Percentiles rank a stretch among this genome's conserved stretches.
phyloP scores from a whole-genome alignment of 2,888 invertebrate genomes.

The Caenorhabditis doughertyi region DNA sequence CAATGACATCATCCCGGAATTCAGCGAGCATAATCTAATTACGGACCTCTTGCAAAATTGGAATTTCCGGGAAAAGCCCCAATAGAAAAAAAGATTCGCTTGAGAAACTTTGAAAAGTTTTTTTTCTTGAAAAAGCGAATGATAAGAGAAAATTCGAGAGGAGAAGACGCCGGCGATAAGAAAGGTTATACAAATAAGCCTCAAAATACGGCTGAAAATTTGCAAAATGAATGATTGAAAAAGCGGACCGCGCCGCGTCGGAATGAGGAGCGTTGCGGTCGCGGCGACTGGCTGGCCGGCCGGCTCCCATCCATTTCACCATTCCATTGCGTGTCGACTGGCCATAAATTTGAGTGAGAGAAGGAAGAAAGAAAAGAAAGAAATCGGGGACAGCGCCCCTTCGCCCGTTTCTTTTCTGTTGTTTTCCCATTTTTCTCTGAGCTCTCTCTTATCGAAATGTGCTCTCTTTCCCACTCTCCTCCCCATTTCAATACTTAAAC shows the following conservation, averaged over 20 bases:
- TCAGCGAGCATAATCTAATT: conserved; percentile 29
- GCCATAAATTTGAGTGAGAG: conserved; percentile 47
- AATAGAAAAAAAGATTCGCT: neutral
- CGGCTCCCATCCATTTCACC: conserved; percentile 30
- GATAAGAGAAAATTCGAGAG: conserved; percentile 3
- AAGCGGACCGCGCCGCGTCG: conserved; percentile 6
- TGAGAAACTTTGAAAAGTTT: conserved; percentile 16
- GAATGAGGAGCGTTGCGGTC: conserved; percentile 6
- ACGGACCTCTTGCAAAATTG: conserved; percentile 1
- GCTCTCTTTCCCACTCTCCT: neutral
- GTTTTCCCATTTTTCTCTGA: neutral
- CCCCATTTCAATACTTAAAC: conserved; percentile 12
- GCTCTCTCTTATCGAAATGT: too few relatives aligned
- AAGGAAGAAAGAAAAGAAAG: conserved; percentile 3
- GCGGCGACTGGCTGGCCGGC: conserved; percentile 3
- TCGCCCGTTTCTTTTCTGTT: neutral
- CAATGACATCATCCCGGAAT: neutral
- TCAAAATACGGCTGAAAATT: neutral
- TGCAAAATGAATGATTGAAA: neutral
- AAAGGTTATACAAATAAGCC: conserved; percentile 14
- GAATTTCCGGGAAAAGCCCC: neutral
- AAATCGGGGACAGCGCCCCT: conserved; percentile 2
- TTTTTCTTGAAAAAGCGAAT: too few relatives aligned
- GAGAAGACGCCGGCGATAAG: conserved; percentile 1
- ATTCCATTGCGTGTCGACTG: conserved; percentile 52